Evolutionary conservation across 1,140 invertebrate genomes (phyloP).

Genomic region (Mesaphorura yosii): DNA sequence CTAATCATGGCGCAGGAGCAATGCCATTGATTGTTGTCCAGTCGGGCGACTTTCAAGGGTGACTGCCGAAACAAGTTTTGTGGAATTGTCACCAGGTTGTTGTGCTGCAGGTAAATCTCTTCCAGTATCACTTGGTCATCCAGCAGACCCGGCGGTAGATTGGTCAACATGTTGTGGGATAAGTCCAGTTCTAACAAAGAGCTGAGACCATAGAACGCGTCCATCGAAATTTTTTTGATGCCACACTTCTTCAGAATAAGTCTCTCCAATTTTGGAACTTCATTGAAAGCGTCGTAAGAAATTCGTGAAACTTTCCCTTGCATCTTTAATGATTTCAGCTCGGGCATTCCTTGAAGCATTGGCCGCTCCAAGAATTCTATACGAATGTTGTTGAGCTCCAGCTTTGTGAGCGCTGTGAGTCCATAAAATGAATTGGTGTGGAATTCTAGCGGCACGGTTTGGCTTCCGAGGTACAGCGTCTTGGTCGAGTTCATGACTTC

Average conservation of each 20-base stretch:
- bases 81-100: constrained; percentile 47
- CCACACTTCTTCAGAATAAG: constrained; percentile 49
- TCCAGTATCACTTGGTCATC: constrained; percentile 47
- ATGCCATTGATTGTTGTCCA: constrained; percentile 56
- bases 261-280: constrained; percentile 45
- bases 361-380: constrained; percentile 46
- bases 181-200: constrained; percentile 49
- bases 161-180: constrained; percentile 47
- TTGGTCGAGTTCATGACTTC: constrained; percentile 56
- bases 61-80: constrained; percentile 43
- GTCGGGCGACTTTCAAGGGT: constrained; percentile 43
- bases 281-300: constrained; percentile 55
- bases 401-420: constrained; percentile 41
- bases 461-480: constrained; percentile 47
- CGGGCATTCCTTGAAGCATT: constrained; percentile 47
- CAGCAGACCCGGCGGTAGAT: constrained; percentile 49
- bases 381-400: constrained; percentile 47
- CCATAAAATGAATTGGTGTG: constrained; percentile 51
- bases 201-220: constrained; percentile 51
- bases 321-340: constrained; percentile 42
- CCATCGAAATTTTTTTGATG: constrained; percentile 52
- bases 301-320: constrained; percentile 46
- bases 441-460: constrained; percentile 42
- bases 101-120: constrained; percentile 50
- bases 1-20: constrained; percentile 52